Base-by-base conservation (phyloP, 1,140 invertebrate genomes). In the Drosophila serrata region DNA sequence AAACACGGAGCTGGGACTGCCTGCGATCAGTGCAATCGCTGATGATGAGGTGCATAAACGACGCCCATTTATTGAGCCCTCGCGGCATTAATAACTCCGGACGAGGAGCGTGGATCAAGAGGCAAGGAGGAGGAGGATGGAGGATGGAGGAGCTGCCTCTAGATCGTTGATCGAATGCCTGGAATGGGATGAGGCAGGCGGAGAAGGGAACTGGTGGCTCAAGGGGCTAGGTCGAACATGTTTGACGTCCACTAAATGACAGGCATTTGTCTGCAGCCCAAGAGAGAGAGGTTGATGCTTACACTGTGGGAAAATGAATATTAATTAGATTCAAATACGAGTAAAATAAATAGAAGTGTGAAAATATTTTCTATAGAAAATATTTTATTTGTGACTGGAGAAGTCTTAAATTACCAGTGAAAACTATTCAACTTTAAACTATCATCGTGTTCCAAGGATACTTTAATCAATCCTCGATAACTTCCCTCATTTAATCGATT, bases 41-140 rank as follows among this genome's bases (percentile, higher is more conserved):
- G 84, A 87, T 87, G 80, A 88, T 80, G 85, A 90, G 85, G 86
- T 90, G 86, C 86, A 90, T 90, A 90, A 90, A 79, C 85, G 85
- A 90, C 85, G 85, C 85, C 86, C 85, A 90, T 90, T 90, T 90
- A 90, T 90, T 81, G 85, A 79, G 81, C 85, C 85, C 86, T 90
- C 65, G 85, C 76, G 85, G 81, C 77, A 75, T 67, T 79, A 85
- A 90, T 85, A 75, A 75, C 77, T 81, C 62, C 27, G 58, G 68
- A 53, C 45, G 70, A 48, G 58, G 19, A 42, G 48, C 33, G 65
- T 48, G 63, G 24, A 37, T 42, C 55, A 24, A 22, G 33, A 29
- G 27, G 49, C 24, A 12, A 31, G 29, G 9, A 8, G 19, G 12
- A 8, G 29, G 4, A 7, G 49, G 12, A 8, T 4, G 27, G 17